These are phyloP conservation scores for Scomber japonicus DNA, from an alignment of 2,113 vertebrate species.

Conservation along the genomic window DNA sequence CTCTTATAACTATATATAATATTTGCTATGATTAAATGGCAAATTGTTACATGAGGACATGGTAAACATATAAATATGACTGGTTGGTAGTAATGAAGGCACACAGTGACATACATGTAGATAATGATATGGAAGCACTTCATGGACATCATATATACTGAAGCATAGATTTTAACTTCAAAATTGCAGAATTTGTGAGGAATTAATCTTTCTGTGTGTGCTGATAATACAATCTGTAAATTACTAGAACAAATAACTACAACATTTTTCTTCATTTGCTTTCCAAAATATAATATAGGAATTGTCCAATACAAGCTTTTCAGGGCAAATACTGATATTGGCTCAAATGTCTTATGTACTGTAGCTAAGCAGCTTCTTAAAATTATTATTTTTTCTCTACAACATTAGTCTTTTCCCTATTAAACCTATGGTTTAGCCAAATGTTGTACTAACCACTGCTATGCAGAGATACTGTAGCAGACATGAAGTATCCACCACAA, in stretches of 20 bases:
- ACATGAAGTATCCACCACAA: neutral
- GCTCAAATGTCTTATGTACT: neutral
- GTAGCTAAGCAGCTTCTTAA: neutral
- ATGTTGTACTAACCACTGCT: no score
- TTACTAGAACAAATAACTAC: neutral
- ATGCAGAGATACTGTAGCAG: neutral
- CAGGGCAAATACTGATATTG: neutral
- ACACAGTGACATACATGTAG: constrained; percentile 32
- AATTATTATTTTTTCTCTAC: neutral
- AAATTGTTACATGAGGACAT: constrained; percentile 36
- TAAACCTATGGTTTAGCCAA: no score
- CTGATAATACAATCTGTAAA: neutral
- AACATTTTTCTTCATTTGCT: neutral
- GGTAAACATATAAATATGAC: constrained; percentile 32
- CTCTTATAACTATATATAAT: no score
- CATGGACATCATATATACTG: constrained; percentile 6
- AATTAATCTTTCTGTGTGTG: constrained; percentile 23
- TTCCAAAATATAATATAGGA: neutral
- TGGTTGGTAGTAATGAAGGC: constrained; percentile 36
- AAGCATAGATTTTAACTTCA: constrained; percentile 1
- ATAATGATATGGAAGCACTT: constrained; percentile 32
- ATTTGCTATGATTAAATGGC: constrained; percentile 7
- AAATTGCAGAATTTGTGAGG: constrained; percentile 8
- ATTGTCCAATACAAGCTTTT: neutral
- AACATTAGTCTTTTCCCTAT: neutral